phyloP scores from a whole-genome alignment of 2,113 vertebrate genomes.

The Anas platyrhynchos region DNA sequence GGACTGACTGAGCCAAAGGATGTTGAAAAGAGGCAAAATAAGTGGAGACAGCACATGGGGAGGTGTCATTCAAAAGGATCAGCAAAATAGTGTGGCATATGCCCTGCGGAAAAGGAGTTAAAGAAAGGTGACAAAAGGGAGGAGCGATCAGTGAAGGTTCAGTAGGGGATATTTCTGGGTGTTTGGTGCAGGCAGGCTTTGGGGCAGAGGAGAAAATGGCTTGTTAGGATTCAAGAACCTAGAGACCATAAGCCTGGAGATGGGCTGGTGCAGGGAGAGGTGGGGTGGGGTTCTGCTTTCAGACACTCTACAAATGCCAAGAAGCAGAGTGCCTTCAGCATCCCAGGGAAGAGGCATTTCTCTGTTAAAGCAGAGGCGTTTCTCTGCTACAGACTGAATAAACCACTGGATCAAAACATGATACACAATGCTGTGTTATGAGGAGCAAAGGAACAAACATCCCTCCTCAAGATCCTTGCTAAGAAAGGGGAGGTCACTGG shows the following conservation, averaged over 20 bases:
- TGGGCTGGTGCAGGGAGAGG: background rate
- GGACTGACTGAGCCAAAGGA: background rate
- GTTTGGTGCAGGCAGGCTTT: background rate
- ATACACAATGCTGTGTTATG: background rate
- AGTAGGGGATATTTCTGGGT: background rate
- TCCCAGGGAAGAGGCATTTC: background rate
- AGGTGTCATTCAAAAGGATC: background rate
- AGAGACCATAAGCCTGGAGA: background rate
- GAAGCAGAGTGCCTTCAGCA: background rate
- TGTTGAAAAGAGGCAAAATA: background rate
- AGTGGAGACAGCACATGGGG: background rate
- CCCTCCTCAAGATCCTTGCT: background rate
- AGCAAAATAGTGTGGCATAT: background rate
- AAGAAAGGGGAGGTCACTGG: slow-evolving; percentile 1
- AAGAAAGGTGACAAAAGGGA: background rate
- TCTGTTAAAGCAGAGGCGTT: background rate
- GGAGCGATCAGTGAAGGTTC: background rate
- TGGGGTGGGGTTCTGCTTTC: background rate
- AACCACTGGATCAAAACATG: background rate
- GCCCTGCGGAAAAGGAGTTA: background rate
- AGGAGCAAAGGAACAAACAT: background rate
- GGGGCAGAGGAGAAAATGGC: background rate
- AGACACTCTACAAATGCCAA: background rate
- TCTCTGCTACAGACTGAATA: background rate
- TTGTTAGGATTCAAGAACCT: background rate